A percentile compares a stretch with the other conserved stretches of the same genome.
phyloP scores from a whole-genome alignment of 2,797 vertebrate species.

The Oreochromis mossambicus region DNA sequence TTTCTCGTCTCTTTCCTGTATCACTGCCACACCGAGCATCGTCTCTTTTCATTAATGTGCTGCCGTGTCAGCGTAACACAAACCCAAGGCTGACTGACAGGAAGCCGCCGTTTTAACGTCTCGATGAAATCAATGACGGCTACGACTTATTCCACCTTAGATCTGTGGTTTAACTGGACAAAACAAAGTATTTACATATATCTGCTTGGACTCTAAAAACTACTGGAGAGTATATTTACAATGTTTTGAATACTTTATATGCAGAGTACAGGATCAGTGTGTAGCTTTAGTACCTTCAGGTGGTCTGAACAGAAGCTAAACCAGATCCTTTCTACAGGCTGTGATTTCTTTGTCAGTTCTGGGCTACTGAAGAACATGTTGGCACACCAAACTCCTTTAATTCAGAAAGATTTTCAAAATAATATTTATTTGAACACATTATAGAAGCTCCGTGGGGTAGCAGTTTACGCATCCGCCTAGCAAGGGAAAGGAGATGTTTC shows the following conservation, averaged over 20 bases:
- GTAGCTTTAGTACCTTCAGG: not conserved
- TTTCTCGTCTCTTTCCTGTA: not conserved
- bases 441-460: not conserved
- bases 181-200: not conserved
- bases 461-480: not conserved
- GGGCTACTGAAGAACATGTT: not conserved
- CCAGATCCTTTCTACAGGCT: not conserved
- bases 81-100: not conserved
- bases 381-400: rapidly evolving
- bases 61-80: not conserved
- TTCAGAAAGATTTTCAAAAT: not conserved
- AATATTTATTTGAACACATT: not conserved
- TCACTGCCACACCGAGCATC: not conserved
- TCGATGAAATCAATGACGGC: not conserved
- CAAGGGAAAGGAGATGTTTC: not conserved
- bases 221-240: not conserved
- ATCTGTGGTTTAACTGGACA: not conserved
- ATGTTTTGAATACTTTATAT: not conserved
- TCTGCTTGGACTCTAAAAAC: not conserved
- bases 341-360: not conserved
- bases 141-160: not conserved
- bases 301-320: not conserved
- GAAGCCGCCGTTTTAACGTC: not conserved
- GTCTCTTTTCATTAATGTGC: not conserved
- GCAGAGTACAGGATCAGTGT: not conserved